Evolutionary conservation across 2,888 invertebrate genomes (phyloP).

Genomic region (Acleris holmiana): DNA sequence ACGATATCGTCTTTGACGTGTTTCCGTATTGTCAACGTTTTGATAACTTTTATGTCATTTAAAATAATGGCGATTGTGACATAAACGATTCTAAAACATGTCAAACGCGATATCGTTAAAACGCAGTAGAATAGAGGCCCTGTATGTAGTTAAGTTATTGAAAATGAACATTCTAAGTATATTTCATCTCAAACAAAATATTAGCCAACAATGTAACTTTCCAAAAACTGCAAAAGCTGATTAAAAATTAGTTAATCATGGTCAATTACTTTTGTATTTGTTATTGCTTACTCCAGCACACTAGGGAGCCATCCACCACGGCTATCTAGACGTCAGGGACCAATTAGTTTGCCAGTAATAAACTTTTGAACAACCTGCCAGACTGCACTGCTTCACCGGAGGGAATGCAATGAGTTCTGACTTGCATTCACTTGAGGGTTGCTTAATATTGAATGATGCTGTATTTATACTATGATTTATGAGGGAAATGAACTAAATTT

Average conservation of each 20-base stretch:
- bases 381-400: conserved; percentile 51
- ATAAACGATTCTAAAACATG: too few species aligned
- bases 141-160: too few species aligned
- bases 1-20: too few species aligned
- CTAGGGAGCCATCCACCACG: conserved; percentile 59
- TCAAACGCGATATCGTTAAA: too few species aligned
- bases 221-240: not conserved
- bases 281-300: conserved; percentile 39
- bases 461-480: not conserved
- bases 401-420: conserved; percentile 38
- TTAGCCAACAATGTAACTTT: not conserved
- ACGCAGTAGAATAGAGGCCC: too few species aligned
- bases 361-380: conserved; percentile 64
- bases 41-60: too few species aligned
- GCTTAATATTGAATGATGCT: not conserved
- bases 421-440: not conserved
- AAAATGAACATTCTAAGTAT: too few species aligned
- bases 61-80: too few species aligned
- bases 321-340: conserved; percentile 62
- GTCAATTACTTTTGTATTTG: conserved; percentile 28
- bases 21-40: too few species aligned
- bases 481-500: not conserved
- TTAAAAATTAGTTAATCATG: conserved; percentile 8
- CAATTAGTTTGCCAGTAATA: conserved; percentile 73
- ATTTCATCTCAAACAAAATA: too few species aligned